Evolutionary conservation across 2,888 invertebrate species (phyloP).

Genomic region (Zygothrica quintamaculata): DNA sequence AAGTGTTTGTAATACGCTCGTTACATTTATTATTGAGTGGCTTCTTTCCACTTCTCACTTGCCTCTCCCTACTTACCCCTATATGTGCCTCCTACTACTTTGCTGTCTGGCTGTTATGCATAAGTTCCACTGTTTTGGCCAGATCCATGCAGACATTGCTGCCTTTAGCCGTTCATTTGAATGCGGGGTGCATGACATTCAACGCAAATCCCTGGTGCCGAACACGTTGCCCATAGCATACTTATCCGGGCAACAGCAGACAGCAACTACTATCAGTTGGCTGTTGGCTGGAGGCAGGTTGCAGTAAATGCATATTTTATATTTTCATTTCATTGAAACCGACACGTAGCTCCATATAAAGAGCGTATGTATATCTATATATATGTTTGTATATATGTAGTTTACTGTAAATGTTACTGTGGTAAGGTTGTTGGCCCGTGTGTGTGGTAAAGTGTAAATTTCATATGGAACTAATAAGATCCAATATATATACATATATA

Average conservation of each 20-base stretch:
- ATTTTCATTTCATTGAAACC: slow-evolving; percentile 79
- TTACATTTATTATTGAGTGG: slow-evolving; percentile 76
- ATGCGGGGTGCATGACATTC: slow-evolving; percentile 63
- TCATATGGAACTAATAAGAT: slow-evolving; percentile 47
- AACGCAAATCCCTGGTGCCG: slow-evolving; percentile 62
- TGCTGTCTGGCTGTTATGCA: slow-evolving; percentile 34
- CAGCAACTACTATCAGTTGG: slow-evolving; percentile 38
- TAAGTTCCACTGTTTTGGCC: slow-evolving; percentile 37
- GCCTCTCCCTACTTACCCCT: slow-evolving; percentile 8
- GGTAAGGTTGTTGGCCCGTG: slow-evolving; percentile 49
- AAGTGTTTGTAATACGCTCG: slow-evolving; percentile 77
- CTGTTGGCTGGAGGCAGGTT: slow-evolving; percentile 49
- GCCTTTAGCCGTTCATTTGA: slow-evolving; percentile 55
- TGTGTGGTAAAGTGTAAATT: slow-evolving; percentile 41
- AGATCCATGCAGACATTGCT: slow-evolving; percentile 12
- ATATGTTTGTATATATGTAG: slow-evolving; percentile 1
- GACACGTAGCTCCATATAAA: slow-evolving; percentile 59
- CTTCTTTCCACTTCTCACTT: slow-evolving; percentile 31
- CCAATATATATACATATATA: background rate
- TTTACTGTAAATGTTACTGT: background rate
- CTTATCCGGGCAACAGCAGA: slow-evolving; percentile 60
- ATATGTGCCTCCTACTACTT: slow-evolving; percentile 11
- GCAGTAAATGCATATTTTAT: slow-evolving; percentile 77
- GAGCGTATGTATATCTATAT: slow-evolving; percentile 11
- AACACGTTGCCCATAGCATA: slow-evolving; percentile 68